Percentiles rank a stretch among this genome's conserved stretches.
Conservation (phyloP, 2,888 invertebrate species). For the Orgyia antiqua region DNA sequence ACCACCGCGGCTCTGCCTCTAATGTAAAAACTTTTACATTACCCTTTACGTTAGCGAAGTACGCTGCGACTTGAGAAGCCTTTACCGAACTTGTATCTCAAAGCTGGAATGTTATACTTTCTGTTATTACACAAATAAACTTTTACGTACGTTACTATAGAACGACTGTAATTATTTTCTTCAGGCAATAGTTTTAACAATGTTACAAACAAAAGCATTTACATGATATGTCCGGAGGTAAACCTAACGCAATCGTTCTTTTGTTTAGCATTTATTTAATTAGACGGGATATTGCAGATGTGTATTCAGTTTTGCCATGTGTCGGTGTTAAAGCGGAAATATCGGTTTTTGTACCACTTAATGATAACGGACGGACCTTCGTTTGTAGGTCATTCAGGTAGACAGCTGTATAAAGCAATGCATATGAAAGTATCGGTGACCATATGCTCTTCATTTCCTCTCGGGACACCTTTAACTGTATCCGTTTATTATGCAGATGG, state of each 20-base stretch:
- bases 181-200: too few relatives aligned
- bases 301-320: constrained; percentile 53
- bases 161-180: too few relatives aligned
- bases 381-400: constrained; percentile 56
- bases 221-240: too few relatives aligned
- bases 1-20: constrained; percentile 55
- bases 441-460: constrained; percentile 47
- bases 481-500: constrained; percentile 45
- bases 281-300: constrained; percentile 59
- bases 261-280: constrained; percentile 42
- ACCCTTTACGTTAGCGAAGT: constrained; percentile 63
- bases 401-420: constrained; percentile 50
- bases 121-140: constrained; percentile 49
- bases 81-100: constrained; percentile 66
- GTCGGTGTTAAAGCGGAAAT: constrained; percentile 51
- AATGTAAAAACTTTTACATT: constrained; percentile 73
- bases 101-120: constrained; percentile 70
- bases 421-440: constrained; percentile 28
- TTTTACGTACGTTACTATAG: too few relatives aligned
- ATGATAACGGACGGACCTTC: constrained; percentile 57
- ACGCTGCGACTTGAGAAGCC: constrained; percentile 59
- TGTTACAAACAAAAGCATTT: too few relatives aligned
- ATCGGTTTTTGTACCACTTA: constrained; percentile 50
- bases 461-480: constrained; percentile 32
- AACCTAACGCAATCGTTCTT: too few relatives aligned